Percentiles rank a stretch among this genome's conserved stretches.
Conservation (phyloP, 2,888 invertebrate genomes). For the Erebia palarica region DNA sequence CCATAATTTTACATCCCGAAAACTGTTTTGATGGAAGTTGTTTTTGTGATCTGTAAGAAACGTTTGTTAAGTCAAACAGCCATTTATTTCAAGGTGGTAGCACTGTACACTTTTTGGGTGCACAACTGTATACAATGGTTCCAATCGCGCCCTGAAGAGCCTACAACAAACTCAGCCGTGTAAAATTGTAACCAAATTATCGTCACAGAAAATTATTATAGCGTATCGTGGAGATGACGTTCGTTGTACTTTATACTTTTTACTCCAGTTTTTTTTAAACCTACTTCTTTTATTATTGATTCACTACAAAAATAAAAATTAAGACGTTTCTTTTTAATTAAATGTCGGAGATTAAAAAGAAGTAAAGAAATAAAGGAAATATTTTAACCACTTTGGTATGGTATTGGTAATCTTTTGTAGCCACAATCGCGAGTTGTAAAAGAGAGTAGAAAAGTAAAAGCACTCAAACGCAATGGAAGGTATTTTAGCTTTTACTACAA, state of each 20-base stretch:
- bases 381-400: not conserved
- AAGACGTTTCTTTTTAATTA: not conserved
- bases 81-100: too few relatives aligned
- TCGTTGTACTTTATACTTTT: too few relatives aligned
- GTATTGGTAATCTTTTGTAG: slow-evolving; percentile 1
- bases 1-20: not conserved
- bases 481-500: not conserved
- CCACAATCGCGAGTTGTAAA: not conserved
- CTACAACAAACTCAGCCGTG: too few relatives aligned
- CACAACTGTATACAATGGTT: too few relatives aligned
- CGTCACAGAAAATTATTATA: too few relatives aligned
- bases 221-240: too few relatives aligned
- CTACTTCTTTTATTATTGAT: not conserved
- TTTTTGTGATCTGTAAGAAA: too few relatives aligned
- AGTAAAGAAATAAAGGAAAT: not conserved
- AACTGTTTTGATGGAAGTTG: not conserved
- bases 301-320: not conserved
- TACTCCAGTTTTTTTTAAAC: too few relatives aligned
- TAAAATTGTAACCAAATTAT: too few relatives aligned
- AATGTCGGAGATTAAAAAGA: not conserved
- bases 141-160: too few relatives aligned
- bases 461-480: not conserved
- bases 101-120: too few relatives aligned
- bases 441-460: not conserved
- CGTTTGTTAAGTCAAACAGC: too few relatives aligned